phyloP scores from a whole-genome alignment of 2,888 invertebrate genomes.

The Julus scandinavius region DNA sequence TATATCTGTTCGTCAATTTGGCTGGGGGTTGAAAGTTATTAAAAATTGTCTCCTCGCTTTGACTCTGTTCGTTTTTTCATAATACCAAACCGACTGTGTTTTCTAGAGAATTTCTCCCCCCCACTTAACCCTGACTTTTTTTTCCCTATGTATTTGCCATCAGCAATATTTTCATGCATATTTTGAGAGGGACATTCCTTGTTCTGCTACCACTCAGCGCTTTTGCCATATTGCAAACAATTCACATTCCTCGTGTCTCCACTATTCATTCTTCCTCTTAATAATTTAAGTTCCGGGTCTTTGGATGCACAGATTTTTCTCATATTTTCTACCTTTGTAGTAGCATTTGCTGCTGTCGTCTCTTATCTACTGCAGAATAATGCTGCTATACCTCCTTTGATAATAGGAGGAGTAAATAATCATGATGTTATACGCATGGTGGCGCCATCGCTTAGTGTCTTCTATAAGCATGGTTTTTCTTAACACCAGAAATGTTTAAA shows the following conservation, averaged over 20 bases:
- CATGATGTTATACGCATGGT: not conserved
- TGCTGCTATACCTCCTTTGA: not conserved
- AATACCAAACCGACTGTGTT: constrained; percentile 28
- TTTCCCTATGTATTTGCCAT: not conserved
- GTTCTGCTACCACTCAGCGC: not conserved
- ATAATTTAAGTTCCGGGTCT: not conserved
- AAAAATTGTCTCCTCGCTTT: constrained; percentile 20
- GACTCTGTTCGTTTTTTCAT: constrained; percentile 31
- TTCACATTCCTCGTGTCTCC: not conserved
- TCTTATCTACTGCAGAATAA: not conserved
- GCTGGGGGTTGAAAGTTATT: not conserved
- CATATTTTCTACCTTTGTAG: constrained; percentile 43
- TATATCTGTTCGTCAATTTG: constrained; percentile 27
- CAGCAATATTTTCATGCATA: not conserved
- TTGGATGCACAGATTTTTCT: constrained; percentile 16
- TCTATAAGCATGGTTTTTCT: not conserved
- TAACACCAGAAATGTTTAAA: not conserved
- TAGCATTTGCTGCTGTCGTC: not conserved
- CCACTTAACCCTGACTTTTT: constrained; percentile 18
- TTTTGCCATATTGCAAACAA: constrained; percentile 44
- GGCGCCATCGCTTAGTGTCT: not conserved
- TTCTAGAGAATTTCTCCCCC: not conserved
- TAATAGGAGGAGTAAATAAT: not conserved
- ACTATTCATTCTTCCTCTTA: constrained; percentile 21
- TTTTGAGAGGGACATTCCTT: constrained; percentile 4